Evolutionary conservation across 2,797 vertebrate species (phyloP), one percentile per base, ranked within the genome.

Genomic region (Notolabrus celidotus): DNA sequence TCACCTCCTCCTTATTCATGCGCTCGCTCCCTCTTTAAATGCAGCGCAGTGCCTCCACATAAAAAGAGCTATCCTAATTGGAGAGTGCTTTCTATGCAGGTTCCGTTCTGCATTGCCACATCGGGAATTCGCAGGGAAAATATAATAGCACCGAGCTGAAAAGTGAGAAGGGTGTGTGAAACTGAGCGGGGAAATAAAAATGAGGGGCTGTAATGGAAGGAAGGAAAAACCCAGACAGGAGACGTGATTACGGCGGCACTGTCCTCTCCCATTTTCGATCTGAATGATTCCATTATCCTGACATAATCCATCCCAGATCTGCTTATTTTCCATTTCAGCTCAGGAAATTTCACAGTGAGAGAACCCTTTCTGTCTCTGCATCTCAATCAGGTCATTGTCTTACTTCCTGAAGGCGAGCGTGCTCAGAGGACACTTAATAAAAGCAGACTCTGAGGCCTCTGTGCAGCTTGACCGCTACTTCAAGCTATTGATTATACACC

Each of bases 231-330:
- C 12, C 41, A 79, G 54, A 82, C 57, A 57, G 57, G 60, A 70
- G 66, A 80, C 27, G 47, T 83, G 85, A 83, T 87, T 54, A 82
- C 70, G 59, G 78, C 65, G 71, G 73, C 89, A 87, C 62, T 83
- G 82, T 85, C 86, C 72, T 71, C 75, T 86, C 83, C 80, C 80
- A 87, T 90, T 91, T 89, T 88, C 62, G 16, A 76, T 87, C 67
- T 70, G 71, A 89, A 83, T 86, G 82, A 91, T 91, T 90, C 79
- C 78, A 89, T 91, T 90, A 90, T 89, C 85, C 85, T 73, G 80
- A 85, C 79, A 88, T 90, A 87, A 90, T 90, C 85, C 69, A 17
- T 79, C 80, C 69, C 65, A 84, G 77, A 91, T 89, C 80, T 83
- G 83, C 79, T 84, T 83, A 86, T 87, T 84, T 79, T 85, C 69